Evolutionary conservation across 2,888 invertebrate genomes (phyloP), one percentile per base, ranked within the genome.

Genomic region (Julus scandinavius): DNA sequence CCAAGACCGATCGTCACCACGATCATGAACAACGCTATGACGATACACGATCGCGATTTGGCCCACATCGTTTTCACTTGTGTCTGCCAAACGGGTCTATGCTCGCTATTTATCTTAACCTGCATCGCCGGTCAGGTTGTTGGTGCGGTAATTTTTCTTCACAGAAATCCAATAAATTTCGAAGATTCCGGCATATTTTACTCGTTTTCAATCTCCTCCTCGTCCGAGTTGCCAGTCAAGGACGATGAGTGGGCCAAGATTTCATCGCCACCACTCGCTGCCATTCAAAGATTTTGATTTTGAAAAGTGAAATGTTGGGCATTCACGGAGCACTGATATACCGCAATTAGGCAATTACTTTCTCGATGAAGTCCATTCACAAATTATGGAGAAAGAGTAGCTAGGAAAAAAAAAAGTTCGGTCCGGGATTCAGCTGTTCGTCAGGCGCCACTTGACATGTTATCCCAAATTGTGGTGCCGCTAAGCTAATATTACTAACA

Each of bases 51-150:
- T 11, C 54, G 54, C 17, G 54, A 54, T 17, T 54, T 54, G 54
- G 54, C 54, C 54, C 54, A 54, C 54, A 54, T 54, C 13, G 13
- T 17, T 54, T 54, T 54, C 54, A 54, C 54, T 54, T 54, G 54
- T 54, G 54, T 11, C 13, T 13, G 9, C 54, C 54, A 54, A 17
- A 7, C 54, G 54, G 54, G 54, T 15, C 54, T 11, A 15, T 54
- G 54, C 54, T 54, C 54, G 54, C 54, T 54, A 54, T 54, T 54
- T 54, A 54, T 54, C 54, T 54, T 54, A 54, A 54, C 54, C 54
- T 54, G 54, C 54, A 54, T 54, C 54, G 54, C 54, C 17, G 54
- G 54, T 17, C 15, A 54, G 54, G 6, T 7, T 54, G 54, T 9
- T 54, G 54, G 2, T 17, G 13, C 0, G 13, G 54, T 54, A 3